Percentiles rank a stretch among this genome's conserved stretches.
These are phyloP conservation scores for Homarus americanus DNA, from an alignment of 1,140 invertebrate species.

Conservation along the genomic window DNA sequence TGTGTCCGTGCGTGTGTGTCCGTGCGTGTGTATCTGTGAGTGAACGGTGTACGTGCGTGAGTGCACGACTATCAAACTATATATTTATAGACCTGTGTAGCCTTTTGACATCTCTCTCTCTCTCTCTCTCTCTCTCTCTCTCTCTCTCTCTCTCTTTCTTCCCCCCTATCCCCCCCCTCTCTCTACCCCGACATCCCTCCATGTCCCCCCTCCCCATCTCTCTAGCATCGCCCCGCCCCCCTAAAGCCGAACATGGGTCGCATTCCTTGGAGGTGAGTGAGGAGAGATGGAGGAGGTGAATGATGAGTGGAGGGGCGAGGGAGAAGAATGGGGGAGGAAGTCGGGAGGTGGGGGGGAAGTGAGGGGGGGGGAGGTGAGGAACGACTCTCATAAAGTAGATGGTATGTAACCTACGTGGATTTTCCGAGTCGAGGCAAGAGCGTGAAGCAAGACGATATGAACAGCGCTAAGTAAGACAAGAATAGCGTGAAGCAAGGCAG, in stretches of 20 bases:
- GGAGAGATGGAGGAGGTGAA: neutral
- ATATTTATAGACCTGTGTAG: neutral
- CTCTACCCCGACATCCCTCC: neutral
- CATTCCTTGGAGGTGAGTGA: neutral
- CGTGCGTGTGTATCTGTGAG: too few species aligned
- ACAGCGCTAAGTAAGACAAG: too few species aligned
- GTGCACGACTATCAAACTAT: slow-evolving; percentile 9
- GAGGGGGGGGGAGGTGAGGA: neutral
- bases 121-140: slow-evolving; percentile 13
- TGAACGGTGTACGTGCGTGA: neutral
- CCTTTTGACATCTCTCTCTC: too few species aligned
- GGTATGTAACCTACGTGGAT: neutral
- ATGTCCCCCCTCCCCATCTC: neutral
- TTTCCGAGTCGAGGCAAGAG: too few species aligned
- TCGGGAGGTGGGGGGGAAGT: neutral
- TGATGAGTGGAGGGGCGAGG: neutral
- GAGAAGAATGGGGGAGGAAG: neutral
- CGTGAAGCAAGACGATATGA: too few species aligned
- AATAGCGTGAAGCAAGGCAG: too few species aligned
- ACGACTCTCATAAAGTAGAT: neutral
- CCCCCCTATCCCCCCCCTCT: neutral
- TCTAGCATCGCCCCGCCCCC: too few species aligned
- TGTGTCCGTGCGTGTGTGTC: too few species aligned
- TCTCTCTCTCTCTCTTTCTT: slow-evolving; percentile 8
- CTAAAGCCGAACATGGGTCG: too few species aligned